Conservation (phyloP, 2,888 invertebrate species). For the Clivina fossor region DNA sequence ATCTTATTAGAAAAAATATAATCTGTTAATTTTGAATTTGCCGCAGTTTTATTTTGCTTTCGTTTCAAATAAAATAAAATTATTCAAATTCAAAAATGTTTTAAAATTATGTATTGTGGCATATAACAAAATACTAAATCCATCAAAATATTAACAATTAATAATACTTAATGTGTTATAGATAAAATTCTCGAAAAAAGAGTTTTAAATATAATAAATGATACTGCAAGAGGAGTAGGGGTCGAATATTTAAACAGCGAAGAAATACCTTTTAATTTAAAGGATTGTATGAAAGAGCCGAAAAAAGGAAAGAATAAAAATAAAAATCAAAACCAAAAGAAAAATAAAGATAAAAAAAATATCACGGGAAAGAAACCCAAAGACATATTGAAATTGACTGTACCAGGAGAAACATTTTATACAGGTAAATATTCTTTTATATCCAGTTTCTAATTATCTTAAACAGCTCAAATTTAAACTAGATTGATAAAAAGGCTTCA, state of each 20-base stretch:
- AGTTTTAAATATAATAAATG: slow-evolving; percentile 37
- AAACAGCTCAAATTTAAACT: no score
- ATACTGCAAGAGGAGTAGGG: slow-evolving; percentile 5
- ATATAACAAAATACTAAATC: no score
- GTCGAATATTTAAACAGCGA: slow-evolving; percentile 16
- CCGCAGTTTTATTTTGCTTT: no score
- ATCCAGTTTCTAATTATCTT: no score
- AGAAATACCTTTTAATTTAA: slow-evolving; percentile 8
- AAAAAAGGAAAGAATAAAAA: slow-evolving; percentile 15
- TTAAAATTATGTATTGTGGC: slow-evolving; percentile 1
- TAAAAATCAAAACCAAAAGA: slow-evolving; percentile 27
- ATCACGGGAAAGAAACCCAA: slow-evolving; percentile 26
- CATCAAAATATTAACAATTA: no score
- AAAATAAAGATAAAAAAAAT: slow-evolving; percentile 26
- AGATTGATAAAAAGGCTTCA: no score
- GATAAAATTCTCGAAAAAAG: slow-evolving; percentile 35
- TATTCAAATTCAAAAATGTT: no score
- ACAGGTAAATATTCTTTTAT: slow-evolving; percentile 42
- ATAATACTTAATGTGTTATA: no score
- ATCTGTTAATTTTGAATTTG: no score
- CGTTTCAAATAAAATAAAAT: no score
- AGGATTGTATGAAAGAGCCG: slow-evolving; percentile 10
- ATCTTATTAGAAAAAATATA: no score
- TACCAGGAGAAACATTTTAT: slow-evolving; percentile 41
- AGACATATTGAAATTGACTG: slow-evolving; percentile 31